Conservation (phyloP, 37 sponge, comb jelly and placozoan genomes). For the Hormiphora californensis region DNA sequence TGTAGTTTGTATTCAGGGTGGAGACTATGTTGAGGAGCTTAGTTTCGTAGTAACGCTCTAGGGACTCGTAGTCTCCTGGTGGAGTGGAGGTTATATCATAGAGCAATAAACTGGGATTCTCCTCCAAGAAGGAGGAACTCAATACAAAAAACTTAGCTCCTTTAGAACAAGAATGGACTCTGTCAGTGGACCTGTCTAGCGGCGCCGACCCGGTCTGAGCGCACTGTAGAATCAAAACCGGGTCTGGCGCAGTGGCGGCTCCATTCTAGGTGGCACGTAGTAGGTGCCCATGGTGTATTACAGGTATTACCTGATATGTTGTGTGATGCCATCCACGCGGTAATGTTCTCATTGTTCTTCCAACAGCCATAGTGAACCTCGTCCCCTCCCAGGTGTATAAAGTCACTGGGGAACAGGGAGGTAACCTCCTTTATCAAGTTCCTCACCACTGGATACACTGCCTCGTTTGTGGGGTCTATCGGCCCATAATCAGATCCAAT, state of each 20-base stretch:
- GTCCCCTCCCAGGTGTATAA: conserved; percentile 67
- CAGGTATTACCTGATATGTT: conserved; percentile 62
- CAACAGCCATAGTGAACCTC: conserved; percentile 65
- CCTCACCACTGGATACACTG: conserved; percentile 55
- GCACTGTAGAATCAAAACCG: no score
- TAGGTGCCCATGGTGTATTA: no score
- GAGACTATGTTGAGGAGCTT: conserved; percentile 55
- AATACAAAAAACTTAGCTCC: no score
- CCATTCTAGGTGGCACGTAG: no score
- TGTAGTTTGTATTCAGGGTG: conserved; percentile 57
- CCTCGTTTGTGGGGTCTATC: conserved; percentile 57
- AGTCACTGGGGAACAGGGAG: conserved; percentile 58
- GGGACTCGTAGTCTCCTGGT: conserved; percentile 56
- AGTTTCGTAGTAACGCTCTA: conserved; percentile 61
- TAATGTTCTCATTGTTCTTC: conserved; percentile 45
- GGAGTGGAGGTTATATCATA: no score
- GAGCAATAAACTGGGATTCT: no score
- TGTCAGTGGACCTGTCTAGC: no score
- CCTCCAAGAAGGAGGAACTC: no score
- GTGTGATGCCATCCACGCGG: conserved; percentile 50
- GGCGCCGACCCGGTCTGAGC: no score
- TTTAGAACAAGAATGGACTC: no score
- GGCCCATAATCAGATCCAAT: conserved; percentile 56
- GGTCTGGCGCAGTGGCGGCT: no score
- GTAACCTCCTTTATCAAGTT: conserved; percentile 59